Conservation (phyloP, 2,797 vertebrate species). For the Luscinia megarhynchos region DNA sequence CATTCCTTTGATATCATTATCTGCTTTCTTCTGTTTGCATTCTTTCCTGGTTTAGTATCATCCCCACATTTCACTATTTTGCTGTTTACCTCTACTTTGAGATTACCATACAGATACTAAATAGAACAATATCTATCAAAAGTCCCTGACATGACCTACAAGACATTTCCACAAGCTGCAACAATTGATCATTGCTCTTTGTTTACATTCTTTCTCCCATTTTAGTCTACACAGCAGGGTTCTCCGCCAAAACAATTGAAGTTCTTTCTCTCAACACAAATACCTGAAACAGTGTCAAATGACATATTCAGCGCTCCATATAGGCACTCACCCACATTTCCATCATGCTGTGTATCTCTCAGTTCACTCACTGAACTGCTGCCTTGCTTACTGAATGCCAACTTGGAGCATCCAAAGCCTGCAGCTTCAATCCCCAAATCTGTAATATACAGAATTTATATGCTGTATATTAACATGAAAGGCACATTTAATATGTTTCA, state of each 20-base stretch:
- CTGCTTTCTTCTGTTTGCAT: slow-evolving; percentile 45
- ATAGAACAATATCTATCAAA: slow-evolving; percentile 12
- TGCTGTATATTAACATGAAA: not conserved
- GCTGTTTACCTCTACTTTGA: slow-evolving; percentile 51
- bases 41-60: slow-evolving; percentile 37
- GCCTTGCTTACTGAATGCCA: not conserved
- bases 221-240: slow-evolving; percentile 36
- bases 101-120: slow-evolving; percentile 22
- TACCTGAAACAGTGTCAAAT: slow-evolving; percentile 36
- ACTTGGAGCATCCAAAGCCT: rapidly evolving
- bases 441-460: not conserved
- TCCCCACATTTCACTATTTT: slow-evolving; percentile 28
- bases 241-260: slow-evolving; percentile 49
- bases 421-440: not conserved
- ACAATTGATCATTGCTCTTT: slow-evolving; percentile 32
- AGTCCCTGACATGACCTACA: slow-evolving; percentile 28
- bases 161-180: slow-evolving; percentile 13
- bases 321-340: not conserved
- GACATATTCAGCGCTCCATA: not conserved
- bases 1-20: slow-evolving; percentile 23
- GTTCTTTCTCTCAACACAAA: not conserved
- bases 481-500: not conserved
- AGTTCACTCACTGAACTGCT: not conserved
- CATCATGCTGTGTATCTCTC: not conserved
- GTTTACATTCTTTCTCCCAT: slow-evolving; percentile 45